Evolutionary conservation across 2,888 invertebrate species (phyloP).

Genomic region (Pristionchus maxplancki): DNA sequence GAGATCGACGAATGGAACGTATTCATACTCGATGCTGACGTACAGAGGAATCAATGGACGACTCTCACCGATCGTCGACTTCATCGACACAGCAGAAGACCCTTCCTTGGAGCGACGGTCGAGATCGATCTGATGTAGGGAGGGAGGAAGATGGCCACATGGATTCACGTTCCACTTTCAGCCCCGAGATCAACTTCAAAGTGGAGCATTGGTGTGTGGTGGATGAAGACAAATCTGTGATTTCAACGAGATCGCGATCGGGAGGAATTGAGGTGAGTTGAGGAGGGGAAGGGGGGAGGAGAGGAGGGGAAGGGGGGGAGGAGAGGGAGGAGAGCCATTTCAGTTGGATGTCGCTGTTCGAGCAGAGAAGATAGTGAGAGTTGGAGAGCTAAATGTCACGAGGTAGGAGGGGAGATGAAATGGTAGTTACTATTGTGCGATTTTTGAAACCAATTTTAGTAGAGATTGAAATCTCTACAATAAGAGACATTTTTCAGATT

Average conservation of each 20-base stretch:
- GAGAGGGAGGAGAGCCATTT: background rate
- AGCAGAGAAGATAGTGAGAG: background rate
- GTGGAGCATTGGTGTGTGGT: background rate
- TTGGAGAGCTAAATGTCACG: background rate
- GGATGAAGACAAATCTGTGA: background rate
- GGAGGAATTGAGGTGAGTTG: background rate
- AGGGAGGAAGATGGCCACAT: background rate
- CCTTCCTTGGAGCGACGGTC: background rate
- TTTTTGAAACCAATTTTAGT: background rate
- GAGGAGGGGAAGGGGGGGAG: no score
- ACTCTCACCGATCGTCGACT: background rate
- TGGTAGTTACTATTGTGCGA: no score
- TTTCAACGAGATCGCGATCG: background rate
- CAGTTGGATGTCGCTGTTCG: background rate
- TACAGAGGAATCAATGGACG: constrained; percentile 1
- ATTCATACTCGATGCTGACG: background rate
- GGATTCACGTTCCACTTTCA: background rate
- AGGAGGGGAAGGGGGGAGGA: no score
- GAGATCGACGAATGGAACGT: background rate
- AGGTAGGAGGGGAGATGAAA: no score
- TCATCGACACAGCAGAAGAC: background rate
- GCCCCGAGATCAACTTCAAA: background rate
- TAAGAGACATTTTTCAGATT: background rate
- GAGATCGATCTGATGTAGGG: background rate
- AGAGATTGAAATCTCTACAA: background rate